A percentile compares a stretch with the other conserved stretches of the same genome.
These are phyloP conservation scores for Creontiades dilutus DNA, from an alignment of 2,888 invertebrate species.

Conservation along the genomic window DNA sequence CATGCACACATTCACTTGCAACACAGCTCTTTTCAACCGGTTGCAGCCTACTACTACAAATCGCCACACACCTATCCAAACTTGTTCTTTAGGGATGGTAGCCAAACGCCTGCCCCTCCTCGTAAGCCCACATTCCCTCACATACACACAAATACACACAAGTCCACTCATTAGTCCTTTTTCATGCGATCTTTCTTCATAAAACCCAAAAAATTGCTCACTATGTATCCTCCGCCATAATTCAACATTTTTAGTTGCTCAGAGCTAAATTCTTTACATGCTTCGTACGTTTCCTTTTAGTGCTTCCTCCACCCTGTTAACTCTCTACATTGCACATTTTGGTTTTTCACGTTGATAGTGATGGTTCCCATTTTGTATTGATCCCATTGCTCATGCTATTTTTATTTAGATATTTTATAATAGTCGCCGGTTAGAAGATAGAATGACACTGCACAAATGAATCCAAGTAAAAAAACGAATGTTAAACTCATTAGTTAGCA, in stretches of 20 bases:
- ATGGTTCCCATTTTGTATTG: too few species aligned
- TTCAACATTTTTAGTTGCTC: slow-evolving; percentile 51
- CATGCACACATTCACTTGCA: slow-evolving; percentile 3
- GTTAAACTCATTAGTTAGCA: too few species aligned
- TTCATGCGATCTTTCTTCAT: background rate
- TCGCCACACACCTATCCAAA: slow-evolving; percentile 18
- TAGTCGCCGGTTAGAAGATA: too few species aligned
- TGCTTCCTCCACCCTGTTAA: too few species aligned
- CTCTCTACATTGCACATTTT: too few species aligned
- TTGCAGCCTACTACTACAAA: background rate
- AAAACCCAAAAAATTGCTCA: slow-evolving; percentile 46
- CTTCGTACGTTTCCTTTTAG: too few species aligned
- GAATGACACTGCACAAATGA: too few species aligned
- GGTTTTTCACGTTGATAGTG: too few species aligned
- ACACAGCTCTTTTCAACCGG: slow-evolving; percentile 23
- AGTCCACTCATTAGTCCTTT: background rate
- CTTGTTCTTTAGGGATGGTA: slow-evolving; percentile 17
- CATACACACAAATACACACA: background rate
- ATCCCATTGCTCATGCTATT: too few species aligned
- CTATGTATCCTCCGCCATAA: slow-evolving; percentile 42
- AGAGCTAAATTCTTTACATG: slow-evolving; percentile 19
- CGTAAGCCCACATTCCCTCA: background rate
- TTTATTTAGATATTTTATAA: too few species aligned
- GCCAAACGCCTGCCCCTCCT: background rate
- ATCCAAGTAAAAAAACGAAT: too few species aligned